Evolutionary conservation across 2,888 invertebrate genomes (phyloP).

Genomic region (Dasysyrphus albostriatus): DNA sequence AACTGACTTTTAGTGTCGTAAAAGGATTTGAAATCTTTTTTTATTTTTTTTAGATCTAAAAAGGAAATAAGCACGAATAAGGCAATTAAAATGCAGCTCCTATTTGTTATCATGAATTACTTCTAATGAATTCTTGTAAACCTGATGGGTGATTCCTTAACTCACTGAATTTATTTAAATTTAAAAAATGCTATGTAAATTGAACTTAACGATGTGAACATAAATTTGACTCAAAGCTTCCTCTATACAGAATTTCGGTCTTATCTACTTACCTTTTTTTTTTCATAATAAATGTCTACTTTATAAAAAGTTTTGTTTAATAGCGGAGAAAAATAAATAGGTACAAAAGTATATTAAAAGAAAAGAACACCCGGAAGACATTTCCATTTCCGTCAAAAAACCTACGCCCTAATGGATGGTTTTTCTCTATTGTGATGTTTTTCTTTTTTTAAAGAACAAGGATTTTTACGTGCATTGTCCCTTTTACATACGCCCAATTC

Average conservation of each 20-base stretch:
- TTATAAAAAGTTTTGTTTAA: conserved; percentile 5
- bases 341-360: neutral
- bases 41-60: too few species aligned
- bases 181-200: too few species aligned
- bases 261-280: neutral
- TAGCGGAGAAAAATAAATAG: neutral
- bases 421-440: conserved; percentile 2
- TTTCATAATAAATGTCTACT: neutral
- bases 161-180: too few species aligned
- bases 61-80: too few species aligned
- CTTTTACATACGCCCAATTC: neutral
- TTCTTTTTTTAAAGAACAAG: neutral
- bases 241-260: neutral
- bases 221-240: too few species aligned
- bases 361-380: conserved; percentile 37
- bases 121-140: too few species aligned
- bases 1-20: too few species aligned
- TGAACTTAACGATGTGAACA: too few species aligned
- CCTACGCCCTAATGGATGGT: conserved; percentile 1
- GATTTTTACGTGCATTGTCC: neutral
- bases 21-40: too few species aligned
- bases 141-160: too few species aligned
- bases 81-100: too few species aligned
- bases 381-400: conserved; percentile 49
- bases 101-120: too few species aligned